A percentile compares a stretch with the other conserved stretches of the same genome.
These are phyloP conservation scores for Petrocephalus zakoni DNA, from an alignment of 2,113 vertebrate genomes.

Conservation along the genomic window DNA sequence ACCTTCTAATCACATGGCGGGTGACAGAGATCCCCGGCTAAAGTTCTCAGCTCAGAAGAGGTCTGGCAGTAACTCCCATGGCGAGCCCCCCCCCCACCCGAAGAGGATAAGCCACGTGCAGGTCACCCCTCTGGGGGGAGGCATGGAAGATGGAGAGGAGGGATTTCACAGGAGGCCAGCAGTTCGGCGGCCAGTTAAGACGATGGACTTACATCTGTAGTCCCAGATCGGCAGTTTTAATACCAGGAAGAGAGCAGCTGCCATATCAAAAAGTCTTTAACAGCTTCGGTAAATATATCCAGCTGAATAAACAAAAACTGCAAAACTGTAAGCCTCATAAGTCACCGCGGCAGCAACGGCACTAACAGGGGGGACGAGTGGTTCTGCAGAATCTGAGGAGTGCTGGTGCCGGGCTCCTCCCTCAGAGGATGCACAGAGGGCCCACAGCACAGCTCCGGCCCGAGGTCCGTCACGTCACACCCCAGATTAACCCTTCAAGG, in stretches of 20 bases:
- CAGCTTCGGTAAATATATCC: neutral
- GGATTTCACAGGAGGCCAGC: neutral
- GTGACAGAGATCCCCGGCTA: neutral
- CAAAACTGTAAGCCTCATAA: neutral
- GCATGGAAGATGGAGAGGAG: neutral
- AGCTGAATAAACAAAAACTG: neutral
- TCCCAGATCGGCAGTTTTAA: neutral
- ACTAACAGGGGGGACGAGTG: neutral
- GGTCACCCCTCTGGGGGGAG: neutral
- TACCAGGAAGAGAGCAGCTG: neutral
- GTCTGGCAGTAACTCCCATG: neutral
- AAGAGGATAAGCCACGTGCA: neutral
- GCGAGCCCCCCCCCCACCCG: neutral
- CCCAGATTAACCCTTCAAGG: neutral
- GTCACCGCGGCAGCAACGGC: neutral
- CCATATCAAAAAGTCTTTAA: neutral
- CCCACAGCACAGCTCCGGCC: neutral
- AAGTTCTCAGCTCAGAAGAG: neutral
- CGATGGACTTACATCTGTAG: neutral
- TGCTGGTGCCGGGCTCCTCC: neutral
- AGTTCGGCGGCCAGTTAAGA: neutral
- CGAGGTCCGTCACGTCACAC: neutral
- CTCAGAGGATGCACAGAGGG: neutral
- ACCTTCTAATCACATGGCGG: constrained; percentile 1
- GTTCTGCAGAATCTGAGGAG: neutral